Conservation (phyloP, 2,797 vertebrate genomes). For the Myotis myotis region DNA sequence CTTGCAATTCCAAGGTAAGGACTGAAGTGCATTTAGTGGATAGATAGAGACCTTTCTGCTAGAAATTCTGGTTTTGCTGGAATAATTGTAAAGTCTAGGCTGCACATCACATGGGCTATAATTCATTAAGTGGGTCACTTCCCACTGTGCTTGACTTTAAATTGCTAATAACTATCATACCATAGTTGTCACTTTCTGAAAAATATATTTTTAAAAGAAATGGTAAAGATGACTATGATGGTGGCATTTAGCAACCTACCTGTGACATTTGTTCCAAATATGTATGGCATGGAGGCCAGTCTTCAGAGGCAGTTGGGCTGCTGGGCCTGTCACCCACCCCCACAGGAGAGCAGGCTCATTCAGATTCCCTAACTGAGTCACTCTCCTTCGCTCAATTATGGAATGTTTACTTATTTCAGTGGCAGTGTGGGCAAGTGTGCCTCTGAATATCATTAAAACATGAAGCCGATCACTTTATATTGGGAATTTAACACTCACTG, state of each 20-base stretch:
- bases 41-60: background rate
- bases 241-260: background rate
- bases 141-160: constrained; percentile 39
- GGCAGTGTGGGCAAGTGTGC: background rate
- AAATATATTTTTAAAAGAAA: constrained; percentile 41
- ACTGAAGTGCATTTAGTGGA: too few species aligned
- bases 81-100: background rate
- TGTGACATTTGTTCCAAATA: background rate
- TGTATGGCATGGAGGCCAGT: background rate
- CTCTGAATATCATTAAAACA: background rate
- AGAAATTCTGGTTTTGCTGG: background rate
- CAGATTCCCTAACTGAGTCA: background rate
- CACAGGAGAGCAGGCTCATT: background rate
- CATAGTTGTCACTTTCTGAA: background rate
- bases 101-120: background rate
- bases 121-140: constrained; percentile 5
- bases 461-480: background rate
- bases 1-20: background rate
- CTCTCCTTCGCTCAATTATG: background rate
- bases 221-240: background rate
- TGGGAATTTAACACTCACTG: background rate
- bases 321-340: background rate
- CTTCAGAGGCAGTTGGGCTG: background rate
- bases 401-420: background rate
- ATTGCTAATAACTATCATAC: constrained; percentile 1